phyloP scores from a whole-genome alignment of 2,113 vertebrate genomes.

The Struthidea cinerea region DNA sequence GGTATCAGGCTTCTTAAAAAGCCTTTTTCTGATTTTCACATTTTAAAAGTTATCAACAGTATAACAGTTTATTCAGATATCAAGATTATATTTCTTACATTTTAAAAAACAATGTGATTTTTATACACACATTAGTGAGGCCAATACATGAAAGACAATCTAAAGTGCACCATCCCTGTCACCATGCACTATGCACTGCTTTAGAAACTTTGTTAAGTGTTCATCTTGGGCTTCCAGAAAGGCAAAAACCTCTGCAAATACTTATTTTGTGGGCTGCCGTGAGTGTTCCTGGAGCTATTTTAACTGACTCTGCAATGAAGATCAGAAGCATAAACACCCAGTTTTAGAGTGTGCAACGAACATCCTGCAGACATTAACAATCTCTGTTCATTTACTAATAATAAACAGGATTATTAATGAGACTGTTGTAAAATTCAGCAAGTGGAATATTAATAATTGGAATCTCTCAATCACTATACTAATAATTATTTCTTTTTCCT shows the following conservation, averaged over 20 bases:
- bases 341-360: neutral
- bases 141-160: neutral
- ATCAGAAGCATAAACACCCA: neutral
- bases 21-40: neutral
- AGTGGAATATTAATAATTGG: neutral
- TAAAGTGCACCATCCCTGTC: neutral
- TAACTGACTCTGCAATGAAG: neutral
- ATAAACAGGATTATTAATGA: neutral
- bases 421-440: neutral
- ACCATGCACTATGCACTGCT: neutral
- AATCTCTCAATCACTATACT: neutral
- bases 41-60: neutral
- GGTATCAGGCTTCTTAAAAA: neutral
- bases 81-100: neutral
- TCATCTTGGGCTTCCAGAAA: neutral
- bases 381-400: neutral
- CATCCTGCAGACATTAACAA: neutral
- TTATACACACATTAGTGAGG: neutral
- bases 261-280: neutral
- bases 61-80: neutral
- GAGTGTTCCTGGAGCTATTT: neutral
- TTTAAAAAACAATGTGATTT: neutral
- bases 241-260: neutral
- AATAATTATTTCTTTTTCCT: neutral
- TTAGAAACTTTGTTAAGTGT: neutral